Evolutionary conservation across 2,888 invertebrate genomes (phyloP), one percentile per base, ranked within the genome.

Genomic region (Leptopilina drosophilae): DNA sequence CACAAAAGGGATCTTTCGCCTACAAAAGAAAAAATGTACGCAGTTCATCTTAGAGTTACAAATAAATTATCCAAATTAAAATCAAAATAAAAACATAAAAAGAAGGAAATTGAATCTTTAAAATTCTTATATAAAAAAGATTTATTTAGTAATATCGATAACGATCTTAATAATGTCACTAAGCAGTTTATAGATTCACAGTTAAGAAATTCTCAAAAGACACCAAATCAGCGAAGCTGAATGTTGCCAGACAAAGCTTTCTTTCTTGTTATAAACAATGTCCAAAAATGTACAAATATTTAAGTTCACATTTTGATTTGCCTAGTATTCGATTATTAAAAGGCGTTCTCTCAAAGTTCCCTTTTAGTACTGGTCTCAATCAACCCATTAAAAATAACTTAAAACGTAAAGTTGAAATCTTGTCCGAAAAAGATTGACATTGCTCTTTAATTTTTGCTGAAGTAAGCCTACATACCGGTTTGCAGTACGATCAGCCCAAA

Each of bases 211-310:
- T n/a, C 12, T 15, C 7, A 4, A 59, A 53, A 40, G 8, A 33
- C 49, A 73, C 53, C 73, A 53, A 53, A 12, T 0, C 73, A 73
- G 12, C 12, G 53, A 9, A 73, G 59, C n/a, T 73, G 73, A 26
- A 49, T 14, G 15, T 7, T 46, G 7, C 42, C 26, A 56, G 73
- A 73, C 15, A 73, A 73, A 73, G 12, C 8, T 26, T 73, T 73
- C 4, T 49, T 53, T 73, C 65, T 73, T 4, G 20, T 56, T 73
- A 53, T 12, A 73, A 73, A 20, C 73, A 15, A n/a, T 56, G 73
- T 26, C 73, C 53, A n/a, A 73, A 73, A 56, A 53, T 73, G 20
- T 73, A 73, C 14, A 49, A 0, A 20, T 73, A 46, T 26, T 15
- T 73, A 20, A n/a, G 11, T 49, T 15, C 53, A 5, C 20, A 26